Conservation (phyloP, 2,113 vertebrate genomes). For the Odontesthes bonariensis region DNA sequence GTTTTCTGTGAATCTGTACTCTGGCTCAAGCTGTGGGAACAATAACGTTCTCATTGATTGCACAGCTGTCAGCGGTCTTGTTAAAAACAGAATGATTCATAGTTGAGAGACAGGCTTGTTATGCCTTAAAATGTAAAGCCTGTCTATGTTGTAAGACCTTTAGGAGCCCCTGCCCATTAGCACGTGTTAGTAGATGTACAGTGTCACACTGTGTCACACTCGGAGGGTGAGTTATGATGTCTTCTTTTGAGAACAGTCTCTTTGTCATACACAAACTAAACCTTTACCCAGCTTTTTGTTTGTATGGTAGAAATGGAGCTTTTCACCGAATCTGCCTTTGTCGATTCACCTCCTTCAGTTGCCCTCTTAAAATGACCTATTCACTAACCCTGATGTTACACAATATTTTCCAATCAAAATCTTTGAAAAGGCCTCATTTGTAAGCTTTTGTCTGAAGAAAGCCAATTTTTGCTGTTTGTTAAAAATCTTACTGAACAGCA, state of each 20-base stretch:
- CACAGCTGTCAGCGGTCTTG: slow-evolving; percentile 8
- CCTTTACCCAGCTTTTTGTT: background rate
- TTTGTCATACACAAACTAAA: background rate
- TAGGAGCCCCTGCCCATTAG: background rate
- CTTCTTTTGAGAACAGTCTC: background rate
- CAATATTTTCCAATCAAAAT: slow-evolving; percentile 5
- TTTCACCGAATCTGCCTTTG: background rate
- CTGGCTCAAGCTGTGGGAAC: background rate
- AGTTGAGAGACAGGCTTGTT: background rate
- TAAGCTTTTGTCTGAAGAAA: slow-evolving; percentile 1
- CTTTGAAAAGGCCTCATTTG: slow-evolving; percentile 11
- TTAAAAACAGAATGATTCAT: slow-evolving; percentile 13
- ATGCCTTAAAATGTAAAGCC: background rate
- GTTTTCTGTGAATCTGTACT: background rate
- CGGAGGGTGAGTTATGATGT: background rate
- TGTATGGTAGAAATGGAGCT: background rate
- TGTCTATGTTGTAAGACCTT: slow-evolving; percentile 37
- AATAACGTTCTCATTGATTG: slow-evolving; percentile 3
- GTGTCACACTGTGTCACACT: slow-evolving; percentile 26
- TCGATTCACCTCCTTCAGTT: background rate
- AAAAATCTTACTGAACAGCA: slow-evolving; percentile 1
- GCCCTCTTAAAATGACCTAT: background rate
- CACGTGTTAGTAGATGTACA: slow-evolving; percentile 6
- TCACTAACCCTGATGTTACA: background rate
- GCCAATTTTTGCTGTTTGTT: background rate